Conservation (phyloP, 2,113 vertebrate species). For the Pachypanchax playfairii region DNA sequence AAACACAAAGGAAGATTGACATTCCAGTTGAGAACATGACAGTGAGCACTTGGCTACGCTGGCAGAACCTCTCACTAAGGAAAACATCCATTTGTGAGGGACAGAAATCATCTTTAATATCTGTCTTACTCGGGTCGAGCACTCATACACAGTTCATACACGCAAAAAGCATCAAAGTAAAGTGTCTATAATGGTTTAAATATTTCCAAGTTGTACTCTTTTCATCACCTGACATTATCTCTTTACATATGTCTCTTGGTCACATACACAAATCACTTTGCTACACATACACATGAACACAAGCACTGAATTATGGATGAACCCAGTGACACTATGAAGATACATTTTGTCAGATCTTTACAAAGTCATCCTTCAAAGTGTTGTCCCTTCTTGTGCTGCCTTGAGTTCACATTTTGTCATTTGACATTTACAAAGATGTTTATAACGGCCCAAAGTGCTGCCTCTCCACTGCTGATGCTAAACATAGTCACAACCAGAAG, state of each 20-base stretch:
- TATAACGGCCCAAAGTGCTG: slow-evolving; percentile 53
- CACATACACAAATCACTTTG: slow-evolving; percentile 5
- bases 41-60: slow-evolving; percentile 42
- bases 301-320: slow-evolving; percentile 74
- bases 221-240: slow-evolving; percentile 49
- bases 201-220: slow-evolving; percentile 53
- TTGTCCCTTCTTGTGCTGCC: slow-evolving; percentile 65
- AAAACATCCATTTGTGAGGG: slow-evolving; percentile 63
- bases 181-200: slow-evolving; percentile 50
- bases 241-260: slow-evolving; percentile 39
- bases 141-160: slow-evolving; percentile 2
- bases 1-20: slow-evolving; percentile 59
- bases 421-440: slow-evolving; percentile 72
- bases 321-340: slow-evolving; percentile 64
- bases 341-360: slow-evolving; percentile 72
- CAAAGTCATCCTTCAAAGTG: slow-evolving; percentile 64
- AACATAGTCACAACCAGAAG: slow-evolving; percentile 49
- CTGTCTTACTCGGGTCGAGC: slow-evolving; percentile 35
- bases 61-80: slow-evolving; percentile 52
- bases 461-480: slow-evolving; percentile 53
- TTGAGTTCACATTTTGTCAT: slow-evolving; percentile 72
- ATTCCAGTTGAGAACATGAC: slow-evolving; percentile 58
- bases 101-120: slow-evolving; percentile 64
- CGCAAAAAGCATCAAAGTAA: slow-evolving; percentile 30
- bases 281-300: slow-evolving; percentile 13